A percentile compares a stretch with the other conserved stretches of the same genome.
phyloP scores from a whole-genome alignment of 2,888 invertebrate species.

The Neocrepidodera transversa region DNA sequence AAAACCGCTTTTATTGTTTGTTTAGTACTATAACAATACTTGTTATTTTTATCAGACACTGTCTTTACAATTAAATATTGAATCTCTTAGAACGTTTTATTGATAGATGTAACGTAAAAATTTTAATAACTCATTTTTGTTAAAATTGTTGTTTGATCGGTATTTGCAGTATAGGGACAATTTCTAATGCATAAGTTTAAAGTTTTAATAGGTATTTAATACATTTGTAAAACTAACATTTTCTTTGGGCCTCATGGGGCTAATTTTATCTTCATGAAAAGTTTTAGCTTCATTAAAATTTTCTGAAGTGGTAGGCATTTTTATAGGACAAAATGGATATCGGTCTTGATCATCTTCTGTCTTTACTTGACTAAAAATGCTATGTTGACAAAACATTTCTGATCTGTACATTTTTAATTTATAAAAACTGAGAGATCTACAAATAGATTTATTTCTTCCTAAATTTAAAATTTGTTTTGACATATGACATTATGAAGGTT shows the following conservation, averaged over 20 bases:
- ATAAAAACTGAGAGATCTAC: background rate
- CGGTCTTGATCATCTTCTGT: conserved; percentile 11
- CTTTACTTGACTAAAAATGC: conserved; percentile 30
- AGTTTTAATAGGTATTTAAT: no score
- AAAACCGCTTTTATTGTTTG: no score
- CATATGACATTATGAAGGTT: conserved; percentile 2
- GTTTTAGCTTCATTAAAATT: conserved; percentile 16
- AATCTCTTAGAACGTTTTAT: no score
- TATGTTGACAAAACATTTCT: conserved; percentile 35
- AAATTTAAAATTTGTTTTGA: conserved; percentile 25
- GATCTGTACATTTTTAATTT: conserved; percentile 23
- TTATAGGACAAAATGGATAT: conserved; percentile 1
- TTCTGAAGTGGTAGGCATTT: conserved; percentile 10
- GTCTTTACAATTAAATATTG: no score
- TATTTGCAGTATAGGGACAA: no score
- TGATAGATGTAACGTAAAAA: no score
- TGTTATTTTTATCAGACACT: no score
- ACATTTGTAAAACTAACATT: no score
- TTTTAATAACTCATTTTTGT: no score
- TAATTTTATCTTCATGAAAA: background rate
- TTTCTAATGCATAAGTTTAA: no score
- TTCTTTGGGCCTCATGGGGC: background rate
- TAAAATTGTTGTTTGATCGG: no score
- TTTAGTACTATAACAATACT: no score
- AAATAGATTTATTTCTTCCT: background rate